A percentile compares a stretch with the other conserved stretches of the same genome.
phyloP scores from a whole-genome alignment of 1,140 invertebrate species.

The Drosophila athabasca region DNA sequence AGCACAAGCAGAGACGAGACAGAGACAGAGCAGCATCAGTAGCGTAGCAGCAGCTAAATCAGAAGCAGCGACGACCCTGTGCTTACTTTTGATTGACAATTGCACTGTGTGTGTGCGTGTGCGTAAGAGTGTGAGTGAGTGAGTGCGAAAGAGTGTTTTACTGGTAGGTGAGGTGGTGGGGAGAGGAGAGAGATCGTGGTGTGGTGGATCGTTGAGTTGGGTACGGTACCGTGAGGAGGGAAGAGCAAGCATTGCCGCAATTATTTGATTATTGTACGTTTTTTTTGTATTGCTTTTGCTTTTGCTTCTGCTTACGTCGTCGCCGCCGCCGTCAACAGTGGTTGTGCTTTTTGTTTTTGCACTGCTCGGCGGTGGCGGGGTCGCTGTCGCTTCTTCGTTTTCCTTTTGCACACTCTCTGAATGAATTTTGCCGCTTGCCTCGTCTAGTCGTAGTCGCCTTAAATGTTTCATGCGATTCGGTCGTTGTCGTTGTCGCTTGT shows the following conservation, averaged over 20 bases:
- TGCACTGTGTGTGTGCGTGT: slow-evolving; percentile 62
- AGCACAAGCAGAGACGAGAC: slow-evolving; percentile 22
- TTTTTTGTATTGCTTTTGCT: slow-evolving; percentile 46
- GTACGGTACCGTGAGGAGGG: slow-evolving; percentile 26
- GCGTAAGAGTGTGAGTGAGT: slow-evolving; percentile 23
- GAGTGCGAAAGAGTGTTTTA: slow-evolving; percentile 46
- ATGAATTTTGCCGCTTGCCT: slow-evolving; percentile 82
- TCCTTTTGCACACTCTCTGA: slow-evolving; percentile 75
- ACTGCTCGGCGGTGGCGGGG: slow-evolving; percentile 40
- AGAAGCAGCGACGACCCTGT: slow-evolving; percentile 58
- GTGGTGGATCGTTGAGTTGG: not conserved
- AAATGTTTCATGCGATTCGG: slow-evolving; percentile 72
- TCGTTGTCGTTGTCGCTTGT: slow-evolving; percentile 47
- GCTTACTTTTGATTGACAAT: slow-evolving; percentile 80
- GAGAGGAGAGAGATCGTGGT: too few relatives aligned
- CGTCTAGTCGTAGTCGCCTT: slow-evolving; percentile 83
- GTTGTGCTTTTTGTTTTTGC: slow-evolving; percentile 75
- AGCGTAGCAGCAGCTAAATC: slow-evolving; percentile 14
- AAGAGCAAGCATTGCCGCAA: slow-evolving; percentile 44
- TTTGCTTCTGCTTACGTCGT: slow-evolving; percentile 36
- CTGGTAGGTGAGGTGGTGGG: not conserved
- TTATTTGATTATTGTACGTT: slow-evolving; percentile 75
- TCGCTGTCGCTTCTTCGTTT: slow-evolving; percentile 76
- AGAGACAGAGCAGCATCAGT: slow-evolving; percentile 19
- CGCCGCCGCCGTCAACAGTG: slow-evolving; percentile 21